Conservation (phyloP, 2,888 invertebrate genomes). For the Panopea generosa region DNA sequence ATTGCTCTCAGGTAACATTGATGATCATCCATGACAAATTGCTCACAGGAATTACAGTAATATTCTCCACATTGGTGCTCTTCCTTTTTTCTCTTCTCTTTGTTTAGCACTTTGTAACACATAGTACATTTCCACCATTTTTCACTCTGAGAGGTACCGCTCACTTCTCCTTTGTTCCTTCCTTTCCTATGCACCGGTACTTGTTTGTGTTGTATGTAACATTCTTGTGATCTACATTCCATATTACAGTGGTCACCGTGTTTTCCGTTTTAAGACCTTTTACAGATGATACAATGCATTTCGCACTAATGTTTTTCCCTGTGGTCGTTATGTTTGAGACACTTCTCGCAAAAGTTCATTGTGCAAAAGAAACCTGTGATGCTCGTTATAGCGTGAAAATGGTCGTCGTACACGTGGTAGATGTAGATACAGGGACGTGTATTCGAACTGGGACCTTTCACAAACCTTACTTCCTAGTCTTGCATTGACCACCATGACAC, state of each 20-base stretch:
- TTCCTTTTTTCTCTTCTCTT: constrained; percentile 11
- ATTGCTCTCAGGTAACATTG: too few relatives aligned
- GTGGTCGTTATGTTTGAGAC: constrained; percentile 16
- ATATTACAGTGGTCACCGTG: constrained; percentile 34
- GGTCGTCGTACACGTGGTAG: constrained; percentile 31
- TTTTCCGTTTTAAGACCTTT: constrained; percentile 14
- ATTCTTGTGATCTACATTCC: constrained; percentile 23
- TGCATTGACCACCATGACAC: constrained; percentile 26
- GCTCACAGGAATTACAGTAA: too few relatives aligned
- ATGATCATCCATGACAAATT: too few relatives aligned
- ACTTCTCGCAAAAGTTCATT: constrained; percentile 17
- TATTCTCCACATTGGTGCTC: too few relatives aligned
- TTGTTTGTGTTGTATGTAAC: constrained; percentile 13
- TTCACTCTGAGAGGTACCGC: constrained; percentile 20
- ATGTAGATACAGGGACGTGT: constrained; percentile 30
- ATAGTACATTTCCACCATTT: too few relatives aligned
- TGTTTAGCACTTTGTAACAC: constrained; percentile 23
- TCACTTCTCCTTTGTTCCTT: constrained; percentile 11
- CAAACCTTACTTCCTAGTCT: constrained; percentile 33
- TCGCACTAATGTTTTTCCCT: constrained; percentile 25
- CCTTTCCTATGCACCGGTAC: constrained; percentile 22
- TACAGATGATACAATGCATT: constrained; percentile 20
- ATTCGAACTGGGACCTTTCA: constrained; percentile 13
- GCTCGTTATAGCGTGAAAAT: constrained; percentile 33
- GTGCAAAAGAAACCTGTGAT: constrained; percentile 36